Evolutionary conservation across 2,113 vertebrate genomes (phyloP).

Genomic region (Bostrychus sinensis): DNA sequence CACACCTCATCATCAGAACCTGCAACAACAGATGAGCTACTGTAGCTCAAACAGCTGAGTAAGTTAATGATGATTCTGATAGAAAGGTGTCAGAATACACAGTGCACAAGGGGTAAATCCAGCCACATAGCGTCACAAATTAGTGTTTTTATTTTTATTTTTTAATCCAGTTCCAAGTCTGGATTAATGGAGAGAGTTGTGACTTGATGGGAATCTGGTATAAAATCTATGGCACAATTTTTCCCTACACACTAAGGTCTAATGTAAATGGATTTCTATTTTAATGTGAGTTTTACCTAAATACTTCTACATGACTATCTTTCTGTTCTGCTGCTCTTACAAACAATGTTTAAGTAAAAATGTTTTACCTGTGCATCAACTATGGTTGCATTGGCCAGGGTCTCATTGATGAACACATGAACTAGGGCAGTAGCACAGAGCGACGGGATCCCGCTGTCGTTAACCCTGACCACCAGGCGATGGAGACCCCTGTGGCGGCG

Average conservation of each 20-base stretch:
- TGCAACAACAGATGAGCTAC: not conserved
- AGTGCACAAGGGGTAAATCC: too few species aligned
- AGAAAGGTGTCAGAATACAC: not conserved
- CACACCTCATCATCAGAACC: not conserved
- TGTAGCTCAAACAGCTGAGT: not conserved
- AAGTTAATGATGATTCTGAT: not conserved
- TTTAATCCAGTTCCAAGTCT: too few species aligned
- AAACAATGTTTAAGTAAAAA: conserved; percentile 3
- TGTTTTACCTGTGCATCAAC: conserved; percentile 91
- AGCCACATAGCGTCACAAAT: too few species aligned
- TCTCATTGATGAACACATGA: conserved; percentile 96
- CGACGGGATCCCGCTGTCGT: conserved; percentile 91
- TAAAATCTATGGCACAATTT: too few species aligned
- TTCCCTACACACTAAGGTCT: too few species aligned
- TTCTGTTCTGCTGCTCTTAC: too few species aligned
- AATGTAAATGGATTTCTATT: too few species aligned
- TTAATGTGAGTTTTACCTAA: too few species aligned
- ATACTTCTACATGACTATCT: too few species aligned
- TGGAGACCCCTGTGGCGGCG: conserved; percentile 92
- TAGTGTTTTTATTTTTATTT: too few species aligned
- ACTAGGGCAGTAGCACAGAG: conserved; percentile 91
- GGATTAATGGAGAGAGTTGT: too few species aligned
- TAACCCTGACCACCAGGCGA: conserved; percentile 92
- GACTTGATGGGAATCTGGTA: too few species aligned
- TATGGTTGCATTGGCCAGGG: conserved; percentile 87